Conservation (phyloP, 92 coral and sea anemone genomes). For the Epizoanthus scotinus region DNA sequence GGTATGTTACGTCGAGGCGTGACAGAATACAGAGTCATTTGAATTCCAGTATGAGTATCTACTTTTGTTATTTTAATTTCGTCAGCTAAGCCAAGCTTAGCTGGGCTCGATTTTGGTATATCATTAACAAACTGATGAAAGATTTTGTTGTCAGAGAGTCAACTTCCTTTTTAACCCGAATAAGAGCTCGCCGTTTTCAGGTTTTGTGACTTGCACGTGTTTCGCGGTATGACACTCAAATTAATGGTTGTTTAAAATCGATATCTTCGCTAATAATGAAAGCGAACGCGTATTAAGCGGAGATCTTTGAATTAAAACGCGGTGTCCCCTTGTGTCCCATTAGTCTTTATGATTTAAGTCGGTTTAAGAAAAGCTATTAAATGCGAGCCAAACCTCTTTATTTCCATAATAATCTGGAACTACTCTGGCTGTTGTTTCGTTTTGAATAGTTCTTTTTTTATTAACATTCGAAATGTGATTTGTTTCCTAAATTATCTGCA, state of each 20-base stretch:
- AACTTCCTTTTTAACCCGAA: background rate
- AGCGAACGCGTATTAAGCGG: background rate
- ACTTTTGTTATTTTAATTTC: background rate
- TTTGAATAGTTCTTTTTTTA: no score
- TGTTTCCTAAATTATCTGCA: no score
- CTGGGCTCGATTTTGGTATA: background rate
- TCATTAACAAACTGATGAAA: constrained; percentile 33
- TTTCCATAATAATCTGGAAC: background rate
- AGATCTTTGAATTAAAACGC: background rate
- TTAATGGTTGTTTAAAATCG: background rate
- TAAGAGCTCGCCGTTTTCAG: background rate
- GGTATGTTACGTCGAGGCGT: constrained; percentile 28
- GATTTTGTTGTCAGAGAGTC: constrained; percentile 5
- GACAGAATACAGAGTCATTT: constrained; percentile 1
- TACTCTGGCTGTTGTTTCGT: background rate
- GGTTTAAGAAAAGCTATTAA: no score
- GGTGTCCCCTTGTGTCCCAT: no score
- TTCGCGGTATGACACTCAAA: background rate
- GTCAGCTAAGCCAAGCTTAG: background rate
- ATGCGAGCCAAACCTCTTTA: background rate
- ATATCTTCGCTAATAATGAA: background rate
- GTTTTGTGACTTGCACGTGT: background rate
- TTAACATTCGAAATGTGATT: no score
- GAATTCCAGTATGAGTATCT: background rate
- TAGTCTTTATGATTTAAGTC: background rate